A percentile compares a stretch with the other conserved stretches of the same genome.
These are phyloP conservation scores for Gopherus evgoodei DNA, from an alignment of 2,113 vertebrate genomes.

Conservation along the genomic window DNA sequence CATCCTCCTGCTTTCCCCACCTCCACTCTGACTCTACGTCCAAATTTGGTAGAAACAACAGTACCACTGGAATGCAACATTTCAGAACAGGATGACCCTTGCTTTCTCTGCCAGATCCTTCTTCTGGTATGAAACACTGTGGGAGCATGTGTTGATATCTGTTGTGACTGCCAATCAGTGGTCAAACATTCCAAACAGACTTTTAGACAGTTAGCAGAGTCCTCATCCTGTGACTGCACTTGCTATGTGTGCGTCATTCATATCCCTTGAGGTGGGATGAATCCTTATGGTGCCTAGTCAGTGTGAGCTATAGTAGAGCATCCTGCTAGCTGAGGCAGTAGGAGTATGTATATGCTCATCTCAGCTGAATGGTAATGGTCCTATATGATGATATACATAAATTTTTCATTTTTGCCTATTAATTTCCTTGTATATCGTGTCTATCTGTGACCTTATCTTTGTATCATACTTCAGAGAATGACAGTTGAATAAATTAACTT, in stretches of 20 bases:
- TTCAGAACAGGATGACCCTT: constrained; percentile 35
- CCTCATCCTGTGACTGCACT: not conserved
- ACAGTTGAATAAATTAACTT: not conserved
- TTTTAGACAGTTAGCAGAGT: constrained; percentile 47
- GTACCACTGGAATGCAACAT: constrained; percentile 24
- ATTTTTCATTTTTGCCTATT: not conserved
- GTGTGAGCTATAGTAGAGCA: not conserved
- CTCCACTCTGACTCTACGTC: constrained; percentile 20
- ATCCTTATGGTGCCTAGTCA: constrained; percentile 24
- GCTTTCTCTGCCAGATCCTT: not conserved
- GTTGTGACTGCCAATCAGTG: not conserved
- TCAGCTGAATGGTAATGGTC: constrained; percentile 7
- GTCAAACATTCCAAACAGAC: constrained; percentile 13
- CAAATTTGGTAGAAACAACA: constrained; percentile 41
- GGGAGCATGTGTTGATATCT: not conserved
- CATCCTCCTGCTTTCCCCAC: constrained; percentile 43
- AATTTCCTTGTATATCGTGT: not conserved
- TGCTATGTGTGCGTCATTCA: constrained; percentile 25
- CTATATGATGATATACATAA: not conserved
- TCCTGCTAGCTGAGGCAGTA: constrained; percentile 22
- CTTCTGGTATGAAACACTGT: not conserved
- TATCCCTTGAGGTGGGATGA: not conserved
- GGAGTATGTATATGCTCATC: not conserved
- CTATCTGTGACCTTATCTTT: not conserved
- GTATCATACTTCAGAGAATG: not conserved